Conservation (phyloP, 2,797 vertebrate species). For the Mastacembelus armatus region DNA sequence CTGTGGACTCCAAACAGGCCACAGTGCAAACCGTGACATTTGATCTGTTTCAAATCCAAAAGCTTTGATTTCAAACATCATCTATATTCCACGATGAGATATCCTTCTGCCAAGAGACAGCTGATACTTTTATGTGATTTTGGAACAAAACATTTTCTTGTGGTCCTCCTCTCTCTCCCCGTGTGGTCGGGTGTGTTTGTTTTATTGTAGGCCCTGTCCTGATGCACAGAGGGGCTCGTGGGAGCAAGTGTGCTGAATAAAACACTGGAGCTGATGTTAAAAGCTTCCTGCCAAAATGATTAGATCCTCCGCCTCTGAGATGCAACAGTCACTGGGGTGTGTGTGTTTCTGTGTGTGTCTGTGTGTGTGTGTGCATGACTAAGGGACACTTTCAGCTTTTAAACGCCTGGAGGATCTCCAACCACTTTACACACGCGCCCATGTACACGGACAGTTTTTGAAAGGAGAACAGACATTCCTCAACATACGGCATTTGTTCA, state of each 20-base stretch:
- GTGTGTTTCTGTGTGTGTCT: no score
- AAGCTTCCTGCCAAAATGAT: conserved; percentile 74
- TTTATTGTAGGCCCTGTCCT: conserved; percentile 41
- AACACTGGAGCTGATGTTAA: conserved; percentile 60
- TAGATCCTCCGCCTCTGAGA: conserved; percentile 64
- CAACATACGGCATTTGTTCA: conserved; percentile 51
- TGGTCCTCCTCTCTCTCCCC: conserved; percentile 8
- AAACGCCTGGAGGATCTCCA: conserved; percentile 49
- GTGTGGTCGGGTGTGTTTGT: conserved; percentile 29
- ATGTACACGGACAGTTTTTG: conserved; percentile 2
- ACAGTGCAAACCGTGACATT: not conserved
- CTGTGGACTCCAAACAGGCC: not conserved
- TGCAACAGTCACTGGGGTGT: conserved; percentile 49
- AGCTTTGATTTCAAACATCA: conserved; percentile 2
- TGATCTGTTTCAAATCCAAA: not conserved
- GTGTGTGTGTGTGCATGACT: not conserved
- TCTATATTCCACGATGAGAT: conserved; percentile 6
- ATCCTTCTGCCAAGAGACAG: conserved; percentile 14
- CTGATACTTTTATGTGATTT: conserved; percentile 23
- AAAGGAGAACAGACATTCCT: conserved; percentile 50
- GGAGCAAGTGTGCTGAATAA: conserved; percentile 61
- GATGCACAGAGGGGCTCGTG: conserved; percentile 19
- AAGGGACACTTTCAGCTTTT: conserved; percentile 38
- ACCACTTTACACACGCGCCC: conserved; percentile 23
- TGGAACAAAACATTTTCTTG: not conserved